phyloP scores from a whole-genome alignment of 2,797 vertebrate genomes.

The Argya squamiceps region DNA sequence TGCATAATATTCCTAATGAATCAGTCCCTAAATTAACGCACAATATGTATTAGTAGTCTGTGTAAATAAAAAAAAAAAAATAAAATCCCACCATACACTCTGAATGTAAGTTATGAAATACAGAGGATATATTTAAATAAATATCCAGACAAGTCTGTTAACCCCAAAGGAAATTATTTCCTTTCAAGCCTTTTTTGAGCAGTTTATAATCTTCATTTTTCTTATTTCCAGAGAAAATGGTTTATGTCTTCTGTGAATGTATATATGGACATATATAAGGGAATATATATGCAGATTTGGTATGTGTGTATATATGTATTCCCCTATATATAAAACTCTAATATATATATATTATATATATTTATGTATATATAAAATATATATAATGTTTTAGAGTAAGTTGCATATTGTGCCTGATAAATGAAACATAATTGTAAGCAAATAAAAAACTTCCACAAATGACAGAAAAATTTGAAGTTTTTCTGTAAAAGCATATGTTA shows the following conservation, averaged over 20 bases:
- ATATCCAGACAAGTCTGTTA: background rate
- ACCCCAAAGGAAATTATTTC: background rate
- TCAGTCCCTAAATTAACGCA: slow-evolving; percentile 40
- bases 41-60: background rate
- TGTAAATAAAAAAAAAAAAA: background rate
- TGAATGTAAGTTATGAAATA: slow-evolving; percentile 25
- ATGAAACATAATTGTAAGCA: slow-evolving; percentile 47
- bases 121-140: slow-evolving; percentile 7
- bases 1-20: background rate
- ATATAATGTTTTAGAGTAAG: slow-evolving; percentile 49
- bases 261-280: slow-evolving; percentile 35
- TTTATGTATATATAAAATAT: slow-evolving; percentile 58
- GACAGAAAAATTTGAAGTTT: slow-evolving; percentile 11
- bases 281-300: background rate
- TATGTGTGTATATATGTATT: slow-evolving; percentile 16
- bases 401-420: slow-evolving; percentile 42
- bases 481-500: slow-evolving; percentile 37
- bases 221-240: background rate
- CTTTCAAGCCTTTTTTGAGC: slow-evolving; percentile 37
- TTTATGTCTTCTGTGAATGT: slow-evolving; percentile 49
- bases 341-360: slow-evolving; percentile 61
- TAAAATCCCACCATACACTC: background rate
- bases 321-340: slow-evolving; percentile 52
- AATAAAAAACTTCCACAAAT: slow-evolving; percentile 6
- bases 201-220: slow-evolving; percentile 21